These are phyloP conservation scores for Hyaena hyaena DNA, from an alignment of 2,113 vertebrate species.

Conservation along the genomic window DNA sequence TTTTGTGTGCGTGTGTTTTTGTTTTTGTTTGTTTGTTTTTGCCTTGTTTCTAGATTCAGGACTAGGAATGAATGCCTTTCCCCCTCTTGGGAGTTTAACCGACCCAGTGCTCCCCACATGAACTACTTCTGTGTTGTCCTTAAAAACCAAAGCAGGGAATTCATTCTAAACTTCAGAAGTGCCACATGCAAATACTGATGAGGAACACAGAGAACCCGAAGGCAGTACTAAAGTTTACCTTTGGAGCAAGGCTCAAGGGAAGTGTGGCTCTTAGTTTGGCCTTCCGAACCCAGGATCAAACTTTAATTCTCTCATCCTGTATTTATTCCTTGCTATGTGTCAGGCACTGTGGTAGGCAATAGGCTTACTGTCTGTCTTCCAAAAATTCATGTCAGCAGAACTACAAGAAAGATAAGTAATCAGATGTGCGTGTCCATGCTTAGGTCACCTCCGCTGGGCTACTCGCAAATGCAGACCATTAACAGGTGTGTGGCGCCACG, in stretches of 20 bases:
- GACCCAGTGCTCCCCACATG: background rate
- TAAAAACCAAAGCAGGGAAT: background rate
- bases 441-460: background rate
- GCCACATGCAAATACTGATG: background rate
- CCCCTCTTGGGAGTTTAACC: background rate
- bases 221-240: background rate
- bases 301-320: background rate
- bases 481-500: background rate
- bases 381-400: background rate
- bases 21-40: background rate
- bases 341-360: background rate
- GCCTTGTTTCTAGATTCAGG: background rate
- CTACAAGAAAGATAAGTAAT: background rate
- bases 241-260: background rate
- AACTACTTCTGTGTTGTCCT: background rate
- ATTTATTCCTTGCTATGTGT: background rate
- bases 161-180: background rate
- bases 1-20: background rate
- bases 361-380: background rate
- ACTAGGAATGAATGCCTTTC: background rate
- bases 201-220: background rate
- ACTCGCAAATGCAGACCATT: fast-evolving
- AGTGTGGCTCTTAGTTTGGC: background rate
- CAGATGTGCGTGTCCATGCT: fast-evolving
- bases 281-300: background rate